Evolutionary conservation across 2,113 vertebrate genomes (phyloP), one percentile per base, ranked within the genome.

Genomic region (Tonatia bakeri): DNA sequence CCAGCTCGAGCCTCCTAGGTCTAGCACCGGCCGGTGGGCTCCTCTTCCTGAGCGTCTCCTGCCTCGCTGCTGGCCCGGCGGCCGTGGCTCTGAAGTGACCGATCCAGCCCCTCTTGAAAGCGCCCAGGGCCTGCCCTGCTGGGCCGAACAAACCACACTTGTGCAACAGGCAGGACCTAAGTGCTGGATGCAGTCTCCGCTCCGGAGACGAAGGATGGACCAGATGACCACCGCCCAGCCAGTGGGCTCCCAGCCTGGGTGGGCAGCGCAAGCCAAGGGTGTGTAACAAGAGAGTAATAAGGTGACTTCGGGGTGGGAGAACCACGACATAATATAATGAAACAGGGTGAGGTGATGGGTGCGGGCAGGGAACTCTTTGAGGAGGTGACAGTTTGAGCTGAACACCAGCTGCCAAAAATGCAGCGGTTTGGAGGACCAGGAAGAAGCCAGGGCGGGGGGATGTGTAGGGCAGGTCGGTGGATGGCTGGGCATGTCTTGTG

Each of bases 271-370:
- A 47, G 36, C 36, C 52, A 8, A 22, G 40, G 45, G 33, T 20
- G 8, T 1, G 4, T 72, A 52, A 56, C 31, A 20, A 88, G 73
- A 24, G 28, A 69, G 22, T 43, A 2, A 65, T 4, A 1, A 13
- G 33, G 47, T 82, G 88, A 86, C 77, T 85, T 73, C 14, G 3
- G 72, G 64, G n/a, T 75, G n/a, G n/a, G 40, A 83, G 82, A 79
- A 22, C 43, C 4, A 14, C 38, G 84, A 82, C 28, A 47, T 38
- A 67, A 81, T 43, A 38, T 79, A 70, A 19, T 7, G 61, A 75
- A 84, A 13, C 4, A 4, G 3, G 19, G 54, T 52, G 80, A 50
- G 33, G 83, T 1, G 22, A 3, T 4, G 22, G 19, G 1, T 50
- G 59, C n/a, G 50, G 61, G 28, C 5, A 3, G 33, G 59, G 72